phyloP scores from a whole-genome alignment of 1,140 invertebrate genomes.

The Bradysia coprophila region DNA sequence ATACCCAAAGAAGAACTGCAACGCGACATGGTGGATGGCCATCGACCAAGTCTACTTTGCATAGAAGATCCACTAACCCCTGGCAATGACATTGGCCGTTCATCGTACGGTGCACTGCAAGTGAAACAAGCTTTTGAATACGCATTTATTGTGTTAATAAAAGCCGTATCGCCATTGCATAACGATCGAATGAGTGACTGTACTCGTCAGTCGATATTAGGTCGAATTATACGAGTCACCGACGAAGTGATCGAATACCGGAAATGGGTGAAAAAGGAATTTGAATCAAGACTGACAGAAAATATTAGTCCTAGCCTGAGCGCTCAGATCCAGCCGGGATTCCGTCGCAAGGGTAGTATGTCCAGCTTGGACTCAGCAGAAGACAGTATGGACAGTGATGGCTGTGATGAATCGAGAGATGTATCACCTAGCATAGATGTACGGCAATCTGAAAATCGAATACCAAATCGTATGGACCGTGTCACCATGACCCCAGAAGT shows the following conservation, averaged over 20 bases:
- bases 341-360: constrained; percentile 17
- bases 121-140: constrained; percentile 93
- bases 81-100: constrained; percentile 91
- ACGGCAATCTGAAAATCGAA: background rate
- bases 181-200: constrained; percentile 32
- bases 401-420: constrained; percentile 6
- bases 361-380: constrained; percentile 21
- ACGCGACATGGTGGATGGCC: constrained; percentile 81
- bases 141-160: constrained; percentile 71
- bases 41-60: constrained; percentile 80
- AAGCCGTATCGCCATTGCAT: constrained; percentile 56
- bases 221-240: constrained; percentile 78
- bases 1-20: constrained; percentile 89
- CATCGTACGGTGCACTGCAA: constrained; percentile 78
- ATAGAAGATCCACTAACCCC: constrained; percentile 95
- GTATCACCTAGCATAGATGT: background rate
- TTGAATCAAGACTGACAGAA: constrained; percentile 16
- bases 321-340: background rate
- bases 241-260: constrained; percentile 88
- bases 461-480: background rate
- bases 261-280: constrained; percentile 48
- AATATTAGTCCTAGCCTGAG: constrained; percentile 6
- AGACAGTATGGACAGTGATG: constrained; percentile 22
- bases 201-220: constrained; percentile 46
- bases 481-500: background rate